Conservation (phyloP, 2,113 vertebrate genomes). For the Entelurus aequoreus region DNA sequence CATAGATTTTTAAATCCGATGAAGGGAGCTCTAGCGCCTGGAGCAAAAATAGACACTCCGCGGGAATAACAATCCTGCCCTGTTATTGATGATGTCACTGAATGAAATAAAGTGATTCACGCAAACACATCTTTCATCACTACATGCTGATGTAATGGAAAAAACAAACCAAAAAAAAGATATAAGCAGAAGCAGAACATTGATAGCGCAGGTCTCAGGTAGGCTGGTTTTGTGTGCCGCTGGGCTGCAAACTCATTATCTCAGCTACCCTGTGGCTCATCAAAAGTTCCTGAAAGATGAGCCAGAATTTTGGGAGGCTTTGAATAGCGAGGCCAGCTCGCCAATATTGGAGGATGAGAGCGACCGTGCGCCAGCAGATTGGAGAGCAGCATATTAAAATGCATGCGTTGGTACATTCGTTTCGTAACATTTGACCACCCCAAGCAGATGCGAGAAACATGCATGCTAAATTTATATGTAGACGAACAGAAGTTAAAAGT, state of each 20-base stretch:
- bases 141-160: background rate
- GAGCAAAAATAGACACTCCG: slow-evolving; percentile 23
- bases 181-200: slow-evolving; percentile 4
- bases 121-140: background rate
- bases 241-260: slow-evolving; percentile 63
- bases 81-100: slow-evolving; percentile 20
- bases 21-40: slow-evolving; percentile 9
- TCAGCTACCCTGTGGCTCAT: slow-evolving; percentile 59
- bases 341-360: slow-evolving; percentile 41
- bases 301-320: slow-evolving; percentile 56
- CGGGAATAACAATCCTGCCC: slow-evolving; percentile 12
- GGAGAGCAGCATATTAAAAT: slow-evolving; percentile 30
- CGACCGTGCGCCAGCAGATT: slow-evolving; percentile 41
- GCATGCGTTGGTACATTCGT: slow-evolving; percentile 9
- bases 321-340: slow-evolving; percentile 46
- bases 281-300: slow-evolving; percentile 65
- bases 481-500: too few species aligned
- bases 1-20: slow-evolving; percentile 32
- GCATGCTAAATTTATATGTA: background rate
- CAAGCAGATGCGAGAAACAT: slow-evolving; percentile 10
- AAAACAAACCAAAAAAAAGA: too few species aligned
- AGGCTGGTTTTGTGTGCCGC: background rate
- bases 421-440: slow-evolving; percentile 2
- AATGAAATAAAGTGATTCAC: slow-evolving; percentile 20
- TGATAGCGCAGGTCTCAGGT: background rate